phyloP scores from a whole-genome alignment of 53 echinoderm and acorn worm species.

The Temnopleurus reevesii region DNA sequence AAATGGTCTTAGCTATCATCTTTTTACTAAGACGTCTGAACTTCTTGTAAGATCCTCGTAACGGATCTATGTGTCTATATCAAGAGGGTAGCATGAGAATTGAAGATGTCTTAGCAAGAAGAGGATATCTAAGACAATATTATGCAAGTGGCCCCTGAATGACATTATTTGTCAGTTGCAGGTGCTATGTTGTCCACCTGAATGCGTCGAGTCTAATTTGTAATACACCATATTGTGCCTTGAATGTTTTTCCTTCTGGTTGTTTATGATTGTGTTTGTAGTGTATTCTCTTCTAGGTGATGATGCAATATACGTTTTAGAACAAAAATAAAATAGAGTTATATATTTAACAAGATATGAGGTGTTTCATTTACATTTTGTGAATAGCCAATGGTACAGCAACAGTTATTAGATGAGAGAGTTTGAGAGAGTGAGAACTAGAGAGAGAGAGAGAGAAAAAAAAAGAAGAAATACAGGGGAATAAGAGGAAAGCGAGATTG shows the following conservation, averaged over 20 bases:
- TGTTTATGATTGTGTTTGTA: background rate
- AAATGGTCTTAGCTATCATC: too few relatives aligned
- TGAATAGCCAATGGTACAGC: background rate
- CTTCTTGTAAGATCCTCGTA: too few relatives aligned
- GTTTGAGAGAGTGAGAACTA: background rate
- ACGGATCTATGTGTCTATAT: too few relatives aligned
- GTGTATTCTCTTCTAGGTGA: background rate
- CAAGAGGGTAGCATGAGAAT: too few relatives aligned
- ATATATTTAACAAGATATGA: background rate
- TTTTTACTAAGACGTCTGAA: too few relatives aligned
- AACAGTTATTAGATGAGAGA: background rate
- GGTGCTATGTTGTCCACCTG: too few relatives aligned
- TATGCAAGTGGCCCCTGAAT: too few relatives aligned
- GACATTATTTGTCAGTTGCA: too few relatives aligned
- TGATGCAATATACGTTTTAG: slow-evolving; percentile 22
- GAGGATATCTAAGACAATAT: too few relatives aligned
- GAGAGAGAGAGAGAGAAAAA: background rate
- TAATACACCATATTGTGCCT: background rate
- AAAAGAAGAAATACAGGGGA: too few relatives aligned
- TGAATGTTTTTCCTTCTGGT: background rate
- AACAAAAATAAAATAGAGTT: background rate
- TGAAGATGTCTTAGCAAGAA: too few relatives aligned
- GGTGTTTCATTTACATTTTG: background rate
- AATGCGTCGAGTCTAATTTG: background rate
- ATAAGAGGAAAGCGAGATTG: too few relatives aligned